phyloP scores from a whole-genome alignment of 2,113 vertebrate species.

The Lampris incognitus region DNA sequence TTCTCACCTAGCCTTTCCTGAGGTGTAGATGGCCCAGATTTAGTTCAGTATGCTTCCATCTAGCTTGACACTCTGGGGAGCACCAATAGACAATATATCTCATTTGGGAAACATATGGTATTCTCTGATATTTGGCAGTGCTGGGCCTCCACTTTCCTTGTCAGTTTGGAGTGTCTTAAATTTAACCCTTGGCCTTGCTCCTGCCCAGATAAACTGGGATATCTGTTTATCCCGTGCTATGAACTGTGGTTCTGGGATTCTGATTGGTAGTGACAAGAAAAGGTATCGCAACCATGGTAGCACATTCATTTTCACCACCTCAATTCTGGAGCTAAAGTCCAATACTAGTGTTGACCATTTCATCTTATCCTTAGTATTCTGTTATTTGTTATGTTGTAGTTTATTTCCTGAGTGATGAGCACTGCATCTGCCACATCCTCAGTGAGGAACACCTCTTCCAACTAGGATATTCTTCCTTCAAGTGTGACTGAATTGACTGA shows the following conservation, averaged over 20 bases:
- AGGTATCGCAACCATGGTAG: neutral
- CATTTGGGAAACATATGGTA: no score
- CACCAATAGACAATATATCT: neutral
- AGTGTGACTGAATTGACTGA: no score
- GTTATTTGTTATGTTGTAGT: neutral
- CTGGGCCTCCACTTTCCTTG: no score
- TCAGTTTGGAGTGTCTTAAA: no score
- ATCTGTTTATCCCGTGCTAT: neutral
- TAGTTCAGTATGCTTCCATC: neutral
- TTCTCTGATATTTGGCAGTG: neutral
- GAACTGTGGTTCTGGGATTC: neutral
- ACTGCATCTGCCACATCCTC: neutral
- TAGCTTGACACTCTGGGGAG: neutral
- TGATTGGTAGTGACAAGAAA: neutral
- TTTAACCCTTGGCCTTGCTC: no score
- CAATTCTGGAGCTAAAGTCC: no score
- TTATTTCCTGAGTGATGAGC: neutral
- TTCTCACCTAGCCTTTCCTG: neutral
- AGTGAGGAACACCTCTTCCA: no score
- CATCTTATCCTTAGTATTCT: neutral
- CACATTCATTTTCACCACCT: no score
- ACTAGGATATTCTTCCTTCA: no score
- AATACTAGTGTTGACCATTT: neutral
- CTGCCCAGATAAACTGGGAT: no score
- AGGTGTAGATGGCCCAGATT: neutral